Conservation (phyloP, 2,888 invertebrate species). For the Thymelicus lineola region DNA sequence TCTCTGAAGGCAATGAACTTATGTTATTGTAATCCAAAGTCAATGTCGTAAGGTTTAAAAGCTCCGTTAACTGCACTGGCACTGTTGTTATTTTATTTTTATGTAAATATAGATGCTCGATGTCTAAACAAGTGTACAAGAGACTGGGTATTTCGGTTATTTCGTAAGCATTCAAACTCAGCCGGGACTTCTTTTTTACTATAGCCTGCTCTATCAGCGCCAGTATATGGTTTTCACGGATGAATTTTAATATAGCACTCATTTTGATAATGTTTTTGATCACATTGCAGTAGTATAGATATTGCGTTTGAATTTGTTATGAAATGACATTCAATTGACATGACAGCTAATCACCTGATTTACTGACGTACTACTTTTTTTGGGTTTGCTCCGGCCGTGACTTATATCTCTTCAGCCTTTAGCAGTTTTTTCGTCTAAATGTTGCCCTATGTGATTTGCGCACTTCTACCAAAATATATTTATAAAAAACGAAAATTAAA, state of each 20-base stretch:
- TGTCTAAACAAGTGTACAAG: slow-evolving; percentile 82
- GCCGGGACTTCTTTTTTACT: slow-evolving; percentile 83
- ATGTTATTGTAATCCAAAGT: slow-evolving; percentile 88
- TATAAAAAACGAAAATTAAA: no score
- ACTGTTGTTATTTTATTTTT: slow-evolving; percentile 85
- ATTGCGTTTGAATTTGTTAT: slow-evolving; percentile 56
- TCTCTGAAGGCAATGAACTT: slow-evolving; percentile 84
- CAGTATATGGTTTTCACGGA: slow-evolving; percentile 88
- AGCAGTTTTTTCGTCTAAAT: slow-evolving; percentile 4
- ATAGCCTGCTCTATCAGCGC: slow-evolving; percentile 88
- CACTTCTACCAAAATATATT: slow-evolving; percentile 38
- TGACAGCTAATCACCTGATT: slow-evolving; percentile 31
- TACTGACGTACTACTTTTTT: slow-evolving; percentile 5
- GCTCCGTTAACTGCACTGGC: slow-evolving; percentile 75
- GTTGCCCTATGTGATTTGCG: slow-evolving; percentile 31
- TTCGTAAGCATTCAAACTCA: slow-evolving; percentile 88
- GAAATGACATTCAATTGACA: slow-evolving; percentile 50
- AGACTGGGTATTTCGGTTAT: slow-evolving; percentile 85
- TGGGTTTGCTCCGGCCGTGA: background rate
- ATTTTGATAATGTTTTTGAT: slow-evolving; percentile 74
- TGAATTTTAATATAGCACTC: slow-evolving; percentile 88
- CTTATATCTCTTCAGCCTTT: slow-evolving; percentile 14
- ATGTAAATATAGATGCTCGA: slow-evolving; percentile 87
- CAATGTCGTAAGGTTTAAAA: slow-evolving; percentile 85
- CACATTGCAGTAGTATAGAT: slow-evolving; percentile 29